These are phyloP conservation scores for Zoanthus gigantus DNA, from an alignment of 92 coral and sea anemone genomes.

Conservation along the genomic window DNA sequence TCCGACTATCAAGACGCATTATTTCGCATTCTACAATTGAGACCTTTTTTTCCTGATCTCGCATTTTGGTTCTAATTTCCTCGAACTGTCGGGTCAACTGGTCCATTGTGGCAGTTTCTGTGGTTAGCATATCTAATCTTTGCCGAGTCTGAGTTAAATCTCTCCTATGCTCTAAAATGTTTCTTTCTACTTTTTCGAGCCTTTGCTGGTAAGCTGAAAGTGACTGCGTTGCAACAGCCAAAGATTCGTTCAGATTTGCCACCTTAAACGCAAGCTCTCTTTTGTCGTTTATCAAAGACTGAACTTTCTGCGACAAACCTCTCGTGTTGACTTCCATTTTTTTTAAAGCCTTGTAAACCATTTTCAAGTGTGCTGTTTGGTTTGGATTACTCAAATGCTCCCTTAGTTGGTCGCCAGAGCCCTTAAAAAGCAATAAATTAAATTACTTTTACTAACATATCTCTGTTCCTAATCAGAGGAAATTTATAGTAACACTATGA, in stretches of 20 bases:
- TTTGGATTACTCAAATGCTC: constrained; percentile 60
- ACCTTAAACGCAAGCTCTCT: constrained; percentile 41
- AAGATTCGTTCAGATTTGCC: constrained; percentile 56
- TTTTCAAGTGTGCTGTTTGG: constrained; percentile 63
- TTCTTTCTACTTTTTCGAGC: constrained; percentile 57
- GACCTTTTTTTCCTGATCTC: constrained; percentile 41
- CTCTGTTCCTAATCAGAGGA: background rate
- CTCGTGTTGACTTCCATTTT: background rate
- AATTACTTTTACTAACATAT: background rate
- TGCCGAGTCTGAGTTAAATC: constrained; percentile 51
- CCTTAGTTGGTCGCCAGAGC: constrained; percentile 59
- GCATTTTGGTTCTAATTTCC: constrained; percentile 35
- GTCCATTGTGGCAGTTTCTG: constrained; percentile 16
- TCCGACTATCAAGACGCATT: constrained; percentile 2
- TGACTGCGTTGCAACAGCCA: constrained; percentile 51
- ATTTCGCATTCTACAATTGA: constrained; percentile 31
- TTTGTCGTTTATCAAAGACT: constrained; percentile 37
- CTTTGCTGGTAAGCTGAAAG: constrained; percentile 51
- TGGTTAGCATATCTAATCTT: constrained; percentile 40
- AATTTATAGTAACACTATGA: no score
- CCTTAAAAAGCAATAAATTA: constrained; percentile 51
- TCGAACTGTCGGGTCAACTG: constrained; percentile 53
- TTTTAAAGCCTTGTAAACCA: constrained; percentile 42
- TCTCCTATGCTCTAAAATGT: constrained; percentile 60
- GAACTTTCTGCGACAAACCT: constrained; percentile 34